These are phyloP conservation scores for Calonectris borealis DNA, from an alignment of 2,113 vertebrate genomes.

Conservation along the genomic window DNA sequence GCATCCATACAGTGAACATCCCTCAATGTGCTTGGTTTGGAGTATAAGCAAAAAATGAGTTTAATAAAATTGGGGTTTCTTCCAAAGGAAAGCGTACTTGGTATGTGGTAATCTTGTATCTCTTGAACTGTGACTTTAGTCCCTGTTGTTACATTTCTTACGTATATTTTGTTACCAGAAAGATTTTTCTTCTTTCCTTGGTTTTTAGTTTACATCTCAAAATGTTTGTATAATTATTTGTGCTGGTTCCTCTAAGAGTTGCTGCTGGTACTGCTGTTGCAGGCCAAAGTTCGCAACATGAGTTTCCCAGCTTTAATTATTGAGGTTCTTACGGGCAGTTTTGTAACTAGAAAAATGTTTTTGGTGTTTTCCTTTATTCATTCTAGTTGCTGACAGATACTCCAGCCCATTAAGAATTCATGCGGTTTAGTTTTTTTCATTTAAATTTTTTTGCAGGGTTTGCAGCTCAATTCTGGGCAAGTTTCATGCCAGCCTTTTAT, in stretches of 20 bases:
- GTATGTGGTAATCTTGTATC: background rate
- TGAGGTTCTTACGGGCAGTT: background rate
- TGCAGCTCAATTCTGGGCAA: background rate
- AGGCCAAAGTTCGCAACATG: background rate
- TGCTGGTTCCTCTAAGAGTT: background rate
- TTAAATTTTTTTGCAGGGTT: background rate
- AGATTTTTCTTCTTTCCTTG: background rate
- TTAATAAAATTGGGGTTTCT: background rate
- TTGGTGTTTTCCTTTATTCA: background rate
- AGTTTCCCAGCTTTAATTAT: background rate
- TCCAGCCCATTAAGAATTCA: background rate
- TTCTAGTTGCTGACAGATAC: background rate
- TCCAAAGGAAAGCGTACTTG: background rate
- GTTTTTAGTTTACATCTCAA: background rate
- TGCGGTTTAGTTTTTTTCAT: background rate
- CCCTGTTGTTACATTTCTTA: background rate
- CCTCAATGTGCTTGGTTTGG: background rate
- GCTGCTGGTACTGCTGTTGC: background rate
- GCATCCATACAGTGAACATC: background rate
- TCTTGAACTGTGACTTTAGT: background rate
- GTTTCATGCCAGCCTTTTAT: background rate
- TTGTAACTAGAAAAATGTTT: background rate
- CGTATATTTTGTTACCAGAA: background rate
- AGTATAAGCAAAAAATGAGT: background rate
- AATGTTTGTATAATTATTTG: background rate